A percentile compares a stretch with the other conserved stretches of the same genome.
These are phyloP conservation scores for Pterocles burchelli DNA, from an alignment of 2,113 vertebrate genomes.

Conservation along the genomic window DNA sequence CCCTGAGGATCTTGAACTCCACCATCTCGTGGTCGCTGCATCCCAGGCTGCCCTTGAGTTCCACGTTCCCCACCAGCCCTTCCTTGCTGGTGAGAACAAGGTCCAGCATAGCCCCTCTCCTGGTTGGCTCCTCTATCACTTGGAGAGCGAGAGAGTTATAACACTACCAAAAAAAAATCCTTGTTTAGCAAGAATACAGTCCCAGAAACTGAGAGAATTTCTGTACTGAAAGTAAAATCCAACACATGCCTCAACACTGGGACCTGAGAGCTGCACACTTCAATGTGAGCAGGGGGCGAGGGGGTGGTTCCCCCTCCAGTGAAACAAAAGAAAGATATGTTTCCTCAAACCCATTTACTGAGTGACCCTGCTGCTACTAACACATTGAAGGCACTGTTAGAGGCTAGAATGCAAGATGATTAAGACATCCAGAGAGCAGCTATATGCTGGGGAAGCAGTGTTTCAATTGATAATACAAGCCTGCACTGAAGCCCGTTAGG, in stretches of 20 bases:
- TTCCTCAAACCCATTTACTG: not conserved
- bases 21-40: no score
- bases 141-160: no score
- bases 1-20: no score
- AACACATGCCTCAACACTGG: not conserved
- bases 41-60: no score
- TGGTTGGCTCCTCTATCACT: no score
- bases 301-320: not conserved
- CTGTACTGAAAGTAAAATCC: not conserved
- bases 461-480: not conserved
- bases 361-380: not conserved
- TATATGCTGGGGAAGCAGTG: not conserved
- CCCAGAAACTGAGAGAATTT: not conserved
- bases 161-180: not conserved
- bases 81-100: no score
- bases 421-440: not conserved
- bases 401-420: not conserved
- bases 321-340: not conserved
- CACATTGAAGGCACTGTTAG: not conserved
- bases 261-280: rapidly evolving
- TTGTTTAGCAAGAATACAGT: not conserved
- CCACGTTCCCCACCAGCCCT: no score
- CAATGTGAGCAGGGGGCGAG: rapidly evolving
- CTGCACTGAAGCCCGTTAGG: not conserved
- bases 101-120: no score